Evolutionary conservation across 2,113 vertebrate genomes (phyloP).

Genomic region (Tor tambroides): DNA sequence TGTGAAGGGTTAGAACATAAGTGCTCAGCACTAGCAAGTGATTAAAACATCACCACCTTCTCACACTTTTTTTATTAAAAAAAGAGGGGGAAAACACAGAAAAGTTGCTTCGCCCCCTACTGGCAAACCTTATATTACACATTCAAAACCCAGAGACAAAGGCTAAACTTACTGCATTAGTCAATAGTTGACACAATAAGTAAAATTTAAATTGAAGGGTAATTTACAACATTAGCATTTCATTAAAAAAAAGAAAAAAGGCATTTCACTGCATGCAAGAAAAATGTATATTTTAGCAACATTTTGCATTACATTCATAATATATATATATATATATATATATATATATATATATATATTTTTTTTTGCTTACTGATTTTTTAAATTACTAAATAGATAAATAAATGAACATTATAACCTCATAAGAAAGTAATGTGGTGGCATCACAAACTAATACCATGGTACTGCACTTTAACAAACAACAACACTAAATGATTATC

Average conservation of each 20-base stretch:
- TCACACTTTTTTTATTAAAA: not conserved
- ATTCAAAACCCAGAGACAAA: not conserved
- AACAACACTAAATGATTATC: not conserved
- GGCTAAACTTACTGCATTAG: not conserved
- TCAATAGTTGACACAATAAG: not conserved
- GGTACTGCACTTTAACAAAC: not conserved
- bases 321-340: not conserved
- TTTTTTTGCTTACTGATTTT: not conserved
- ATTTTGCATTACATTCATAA: not conserved
- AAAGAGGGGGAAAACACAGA: conserved; percentile 14
- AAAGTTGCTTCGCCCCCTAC: conserved; percentile 78
- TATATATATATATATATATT: not conserved
- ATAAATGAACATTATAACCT: not conserved
- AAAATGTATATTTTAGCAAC: not conserved
- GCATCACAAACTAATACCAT: not conserved
- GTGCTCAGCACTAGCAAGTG: conserved; percentile 34
- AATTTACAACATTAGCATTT: not conserved
- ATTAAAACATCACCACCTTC: conserved; percentile 49
- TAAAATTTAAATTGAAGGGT: not conserved
- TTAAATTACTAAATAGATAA: not conserved
- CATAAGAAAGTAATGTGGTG: not conserved
- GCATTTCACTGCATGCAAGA: conserved; percentile 24
- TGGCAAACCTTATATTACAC: conserved; percentile 71
- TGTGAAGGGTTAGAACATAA: conserved; percentile 12
- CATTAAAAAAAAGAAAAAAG: conserved; percentile 67